phyloP scores from a whole-genome alignment of 2,113 vertebrate genomes.

The Heloderma charlesbogerti region DNA sequence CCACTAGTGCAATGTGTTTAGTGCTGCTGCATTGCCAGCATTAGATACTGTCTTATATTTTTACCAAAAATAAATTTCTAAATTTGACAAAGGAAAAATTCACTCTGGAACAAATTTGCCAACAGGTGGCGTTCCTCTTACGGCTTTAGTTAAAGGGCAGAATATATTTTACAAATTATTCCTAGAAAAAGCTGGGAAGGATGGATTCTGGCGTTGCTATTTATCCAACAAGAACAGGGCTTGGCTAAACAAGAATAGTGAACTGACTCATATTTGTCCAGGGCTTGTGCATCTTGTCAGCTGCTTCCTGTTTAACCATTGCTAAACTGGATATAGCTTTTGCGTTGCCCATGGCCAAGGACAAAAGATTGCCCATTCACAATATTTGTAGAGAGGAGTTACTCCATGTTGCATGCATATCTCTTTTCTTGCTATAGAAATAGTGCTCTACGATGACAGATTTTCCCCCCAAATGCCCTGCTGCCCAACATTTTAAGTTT shows the following conservation, averaged over 20 bases:
- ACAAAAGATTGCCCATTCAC: neutral
- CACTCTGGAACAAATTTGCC: neutral
- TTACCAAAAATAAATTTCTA: neutral
- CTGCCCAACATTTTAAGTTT: neutral
- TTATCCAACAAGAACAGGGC: neutral
- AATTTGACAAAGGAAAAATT: neutral
- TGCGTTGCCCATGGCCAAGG: neutral
- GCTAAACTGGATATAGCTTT: neutral
- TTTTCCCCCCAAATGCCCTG: neutral
- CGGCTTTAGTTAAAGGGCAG: neutral
- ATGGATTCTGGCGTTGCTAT: neutral
- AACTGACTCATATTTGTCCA: neutral
- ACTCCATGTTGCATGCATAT: neutral
- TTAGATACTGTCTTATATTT: neutral
- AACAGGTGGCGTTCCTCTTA: neutral
- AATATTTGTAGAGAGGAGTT: neutral
- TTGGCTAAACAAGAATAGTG: neutral
- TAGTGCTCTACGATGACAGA: neutral
- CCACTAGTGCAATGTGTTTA: no score
- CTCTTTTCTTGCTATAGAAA: neutral
- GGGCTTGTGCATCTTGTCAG: neutral
- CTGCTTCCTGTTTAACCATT: neutral
- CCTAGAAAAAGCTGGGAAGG: neutral
- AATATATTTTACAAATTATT: neutral
- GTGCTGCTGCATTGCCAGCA: no score